Evolutionary conservation across 2,888 invertebrate genomes (phyloP), one percentile per base, ranked within the genome.

Genomic region (Elysia crispata): DNA sequence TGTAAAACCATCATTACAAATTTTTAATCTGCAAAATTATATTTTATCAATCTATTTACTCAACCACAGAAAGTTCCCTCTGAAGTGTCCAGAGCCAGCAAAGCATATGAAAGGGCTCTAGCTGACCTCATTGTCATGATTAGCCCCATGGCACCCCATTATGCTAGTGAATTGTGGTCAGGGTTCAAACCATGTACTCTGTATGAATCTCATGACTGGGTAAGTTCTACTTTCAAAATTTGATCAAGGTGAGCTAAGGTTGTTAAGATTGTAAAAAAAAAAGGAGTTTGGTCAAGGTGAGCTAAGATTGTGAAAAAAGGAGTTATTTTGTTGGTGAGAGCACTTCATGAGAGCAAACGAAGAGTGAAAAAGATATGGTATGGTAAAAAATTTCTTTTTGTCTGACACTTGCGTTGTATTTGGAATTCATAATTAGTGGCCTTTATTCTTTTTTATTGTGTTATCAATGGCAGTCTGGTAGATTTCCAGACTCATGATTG

Each of bases 121-220:
- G 96, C 95, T 0, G 93, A 94, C 33, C 95, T 97, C 87, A 94
- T 98, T 77, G 95, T 97, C 83, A 95, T 97, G 95, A 90, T 98
- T 62, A 95, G 97, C 3, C 98, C 98, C 0, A 94, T 98, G 89
- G 96, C 96, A 0, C 98, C 98, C 0, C 96, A 97, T 92, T 97
- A 97, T 92, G 95, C 97, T 50, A 96, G 96, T 0, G 98, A 98
- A 92, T 92, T 98, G 23, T 98, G 98, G 98, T 94, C 94, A 30
- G 96, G 95, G 6, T 79, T 91, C 23, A 62, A 82, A n/a, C 81
- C 80, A 79, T 82, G 83, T 25, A 72, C 80, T 5, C 67, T 62
- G 20, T 75, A 72, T 23, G n/a, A 33, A n/a, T 76, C 77, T 62
- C 81, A 81, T 18, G 54, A 67, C 30, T 88, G 87, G 87, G 87